Evolutionary conservation across 2,113 vertebrate genomes (phyloP).

Genomic region (Hiodon alosoides): DNA sequence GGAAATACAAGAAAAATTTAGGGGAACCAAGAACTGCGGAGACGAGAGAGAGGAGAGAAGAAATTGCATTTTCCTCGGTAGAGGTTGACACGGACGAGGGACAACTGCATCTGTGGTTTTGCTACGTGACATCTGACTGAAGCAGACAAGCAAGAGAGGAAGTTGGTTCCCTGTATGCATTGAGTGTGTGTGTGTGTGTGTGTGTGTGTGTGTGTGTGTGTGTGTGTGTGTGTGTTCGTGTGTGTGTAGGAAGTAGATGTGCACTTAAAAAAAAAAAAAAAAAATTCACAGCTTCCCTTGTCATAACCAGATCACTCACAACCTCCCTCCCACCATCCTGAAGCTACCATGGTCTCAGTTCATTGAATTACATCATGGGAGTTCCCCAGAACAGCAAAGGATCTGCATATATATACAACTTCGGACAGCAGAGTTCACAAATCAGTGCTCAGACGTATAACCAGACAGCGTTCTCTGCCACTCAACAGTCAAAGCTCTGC

Average conservation of each 20-base stretch:
- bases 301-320: not conserved
- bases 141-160: not conserved
- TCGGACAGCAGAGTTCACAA: not conserved
- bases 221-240: slow-evolving; percentile 28
- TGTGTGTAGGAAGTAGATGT: slow-evolving; percentile 10
- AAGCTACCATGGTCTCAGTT: not conserved
- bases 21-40: too few relatives aligned
- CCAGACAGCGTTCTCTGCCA: not conserved
- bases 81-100: not conserved
- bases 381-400: not conserved
- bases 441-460: not conserved
- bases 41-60: too few relatives aligned
- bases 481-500: not conserved
- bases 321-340: slow-evolving; percentile 22
- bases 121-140: not conserved
- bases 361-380: slow-evolving; percentile 21
- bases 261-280: not conserved
- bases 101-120: not conserved
- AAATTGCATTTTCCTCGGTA: not conserved
- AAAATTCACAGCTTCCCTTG: slow-evolving; percentile 27
- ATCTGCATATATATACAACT: not conserved
- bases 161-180: not conserved
- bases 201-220: slow-evolving; percentile 25
- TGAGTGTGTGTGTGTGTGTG: slow-evolving; percentile 7
- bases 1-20: too few relatives aligned